Evolutionary conservation across 2,113 vertebrate species (phyloP).

Genomic region (Sporophila hypoxantha): DNA sequence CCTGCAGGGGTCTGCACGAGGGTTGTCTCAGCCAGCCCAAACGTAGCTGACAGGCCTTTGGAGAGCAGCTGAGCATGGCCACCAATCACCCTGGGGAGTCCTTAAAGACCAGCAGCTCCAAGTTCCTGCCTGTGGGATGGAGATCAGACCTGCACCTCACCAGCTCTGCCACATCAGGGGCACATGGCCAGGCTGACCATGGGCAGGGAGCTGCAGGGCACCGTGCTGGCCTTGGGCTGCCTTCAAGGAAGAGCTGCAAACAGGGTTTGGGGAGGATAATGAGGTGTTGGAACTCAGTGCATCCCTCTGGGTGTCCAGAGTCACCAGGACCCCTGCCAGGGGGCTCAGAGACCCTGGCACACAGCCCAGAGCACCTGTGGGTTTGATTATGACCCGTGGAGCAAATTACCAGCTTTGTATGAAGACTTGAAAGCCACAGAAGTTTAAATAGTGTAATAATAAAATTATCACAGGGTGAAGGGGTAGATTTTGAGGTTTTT

Average conservation of each 20-base stretch:
- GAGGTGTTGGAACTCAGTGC: too few relatives aligned
- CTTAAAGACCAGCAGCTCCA: background rate
- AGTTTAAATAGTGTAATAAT: too few relatives aligned
- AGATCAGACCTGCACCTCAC: too few relatives aligned
- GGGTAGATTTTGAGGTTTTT: too few relatives aligned
- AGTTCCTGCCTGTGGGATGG: background rate
- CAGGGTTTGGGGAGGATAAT: background rate
- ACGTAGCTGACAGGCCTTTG: rapidly evolving
- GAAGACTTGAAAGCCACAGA: too few relatives aligned
- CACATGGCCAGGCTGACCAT: background rate
- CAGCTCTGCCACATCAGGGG: background rate
- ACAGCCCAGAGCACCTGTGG: too few relatives aligned
- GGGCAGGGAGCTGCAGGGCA: background rate
- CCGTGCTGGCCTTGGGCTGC: background rate
- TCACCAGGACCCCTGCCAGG: too few relatives aligned
- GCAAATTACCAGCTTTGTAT: too few relatives aligned
- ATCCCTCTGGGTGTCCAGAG: too few relatives aligned
- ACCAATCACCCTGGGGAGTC: background rate
- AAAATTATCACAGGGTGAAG: too few relatives aligned
- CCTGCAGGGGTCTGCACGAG: background rate
- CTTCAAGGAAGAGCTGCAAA: background rate
- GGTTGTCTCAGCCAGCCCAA: background rate
- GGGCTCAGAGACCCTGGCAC: too few relatives aligned
- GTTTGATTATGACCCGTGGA: too few relatives aligned
- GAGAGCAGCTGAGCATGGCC: background rate